Percentiles rank a stretch among this genome's conserved stretches.
phyloP scores from a whole-genome alignment of 1,140 invertebrate genomes.

The Anagrus nilaparvatae region DNA sequence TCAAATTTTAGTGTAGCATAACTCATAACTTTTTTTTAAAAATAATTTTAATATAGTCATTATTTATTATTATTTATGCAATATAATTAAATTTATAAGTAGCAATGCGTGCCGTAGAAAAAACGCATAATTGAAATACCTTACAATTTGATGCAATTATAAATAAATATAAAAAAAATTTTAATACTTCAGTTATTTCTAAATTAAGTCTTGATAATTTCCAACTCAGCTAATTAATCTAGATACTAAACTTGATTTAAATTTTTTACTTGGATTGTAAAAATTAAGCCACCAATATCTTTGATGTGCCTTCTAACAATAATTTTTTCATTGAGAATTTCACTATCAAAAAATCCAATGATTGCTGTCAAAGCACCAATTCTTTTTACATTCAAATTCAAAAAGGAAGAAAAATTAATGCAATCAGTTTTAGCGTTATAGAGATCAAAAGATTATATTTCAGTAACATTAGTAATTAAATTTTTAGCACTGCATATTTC shows the following conservation, averaged over 20 bases:
- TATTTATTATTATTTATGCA: no score
- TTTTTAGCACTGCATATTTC: conserved; percentile 68
- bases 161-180: no score
- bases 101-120: no score
- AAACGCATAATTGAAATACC: no score
- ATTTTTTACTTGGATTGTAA: conserved; percentile 41
- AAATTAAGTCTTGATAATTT: conserved; percentile 6
- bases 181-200: background rate
- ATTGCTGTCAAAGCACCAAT: conserved; percentile 75
- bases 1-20: no score
- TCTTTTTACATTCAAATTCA: conserved; percentile 57
- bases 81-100: no score
- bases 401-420: conserved; percentile 69
- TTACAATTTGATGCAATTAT: background rate
- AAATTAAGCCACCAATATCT: conserved; percentile 47
- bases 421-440: conserved; percentile 70
- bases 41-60: no score
- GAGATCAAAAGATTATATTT: conserved; percentile 65
- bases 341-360: conserved; percentile 83
- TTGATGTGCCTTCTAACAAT: conserved; percentile 48
- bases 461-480: conserved; percentile 60
- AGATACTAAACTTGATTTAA: conserved; percentile 30
- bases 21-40: no score
- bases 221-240: conserved; percentile 23
- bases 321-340: conserved; percentile 51